Conservation (phyloP, 2,797 vertebrate species). For the Lepilemur septentrionalis region DNA sequence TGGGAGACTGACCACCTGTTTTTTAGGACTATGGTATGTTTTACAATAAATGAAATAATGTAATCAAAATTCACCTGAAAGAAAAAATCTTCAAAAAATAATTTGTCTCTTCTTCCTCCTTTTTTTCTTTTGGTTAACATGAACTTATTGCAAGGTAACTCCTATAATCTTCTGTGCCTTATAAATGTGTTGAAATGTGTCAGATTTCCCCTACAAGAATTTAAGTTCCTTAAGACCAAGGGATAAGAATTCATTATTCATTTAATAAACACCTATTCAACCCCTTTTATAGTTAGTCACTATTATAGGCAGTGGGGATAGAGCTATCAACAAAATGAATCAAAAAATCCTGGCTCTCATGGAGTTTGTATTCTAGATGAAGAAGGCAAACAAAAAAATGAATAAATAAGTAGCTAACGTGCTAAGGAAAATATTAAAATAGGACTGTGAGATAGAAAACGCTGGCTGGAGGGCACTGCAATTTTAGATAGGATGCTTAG, state of each 20-base stretch:
- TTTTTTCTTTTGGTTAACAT: not conserved
- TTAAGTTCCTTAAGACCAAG: not conserved
- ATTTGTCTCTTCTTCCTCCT: not conserved
- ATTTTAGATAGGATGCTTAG: not conserved
- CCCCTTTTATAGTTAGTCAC: not conserved
- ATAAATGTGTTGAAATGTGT: not conserved
- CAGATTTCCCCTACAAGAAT: not conserved
- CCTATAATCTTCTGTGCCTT: not conserved
- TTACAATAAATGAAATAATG: constrained; percentile 15
- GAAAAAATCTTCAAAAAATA: not conserved
- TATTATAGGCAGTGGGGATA: not conserved
- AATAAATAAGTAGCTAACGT: not conserved
- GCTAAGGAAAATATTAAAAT: not conserved
- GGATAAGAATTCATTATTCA: not conserved
- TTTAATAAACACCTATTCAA: not conserved
- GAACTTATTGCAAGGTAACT: not conserved
- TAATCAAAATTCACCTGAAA: not conserved
- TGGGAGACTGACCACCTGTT: not conserved
- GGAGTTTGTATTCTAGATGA: not conserved
- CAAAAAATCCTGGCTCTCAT: not conserved
- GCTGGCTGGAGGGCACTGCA: not conserved
- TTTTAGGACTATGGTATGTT: not conserved
- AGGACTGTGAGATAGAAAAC: not conserved
- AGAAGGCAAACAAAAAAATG: not conserved
- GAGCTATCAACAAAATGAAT: not conserved